A percentile compares a stretch with the other conserved stretches of the same genome.
These are phyloP conservation scores for Bactericera cockerelli DNA, from an alignment of 1,140 invertebrate species.

Conservation along the genomic window DNA sequence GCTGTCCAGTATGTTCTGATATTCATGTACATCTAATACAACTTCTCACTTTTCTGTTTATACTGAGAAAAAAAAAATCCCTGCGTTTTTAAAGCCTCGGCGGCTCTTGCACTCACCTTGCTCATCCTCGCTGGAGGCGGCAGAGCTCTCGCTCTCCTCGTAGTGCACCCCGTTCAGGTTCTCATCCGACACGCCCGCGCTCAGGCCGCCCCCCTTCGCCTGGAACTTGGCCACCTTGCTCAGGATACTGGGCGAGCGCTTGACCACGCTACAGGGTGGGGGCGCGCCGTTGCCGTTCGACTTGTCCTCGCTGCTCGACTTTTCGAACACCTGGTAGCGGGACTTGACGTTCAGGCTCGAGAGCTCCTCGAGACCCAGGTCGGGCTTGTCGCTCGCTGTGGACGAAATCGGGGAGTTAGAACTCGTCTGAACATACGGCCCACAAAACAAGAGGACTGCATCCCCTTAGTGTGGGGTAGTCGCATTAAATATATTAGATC, in stretches of 20 bases:
- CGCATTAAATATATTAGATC: too few species aligned
- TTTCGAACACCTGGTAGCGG: conserved; percentile 72
- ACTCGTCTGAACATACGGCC: not conserved
- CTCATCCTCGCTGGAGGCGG: conserved; percentile 38
- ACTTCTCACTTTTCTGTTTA: too few species aligned
- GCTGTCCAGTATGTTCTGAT: too few species aligned
- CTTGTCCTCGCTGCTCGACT: conserved; percentile 30
- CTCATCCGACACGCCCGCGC: conserved; percentile 56
- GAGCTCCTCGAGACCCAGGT: conserved; percentile 69
- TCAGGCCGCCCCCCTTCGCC: conserved; percentile 50
- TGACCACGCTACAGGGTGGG: conserved; percentile 45
- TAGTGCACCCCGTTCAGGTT: conserved; percentile 50
- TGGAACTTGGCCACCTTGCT: conserved; percentile 71
- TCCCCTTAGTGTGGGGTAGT: too few species aligned
- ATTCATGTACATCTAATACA: too few species aligned
- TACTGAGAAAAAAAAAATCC: too few species aligned
- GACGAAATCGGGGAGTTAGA: conserved; percentile 19
- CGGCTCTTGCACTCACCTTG: conserved; percentile 29
- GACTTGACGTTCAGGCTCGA: conserved; percentile 68
- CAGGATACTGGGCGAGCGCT: conserved; percentile 56
- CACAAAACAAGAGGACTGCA: too few species aligned
- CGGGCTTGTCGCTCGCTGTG: conserved; percentile 72
- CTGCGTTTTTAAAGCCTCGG: too few species aligned
- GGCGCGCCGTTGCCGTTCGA: conserved; percentile 38
- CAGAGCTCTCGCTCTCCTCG: conserved; percentile 25